These are phyloP conservation scores for Stenodera caucasica DNA, from an alignment of 2,888 invertebrate genomes.

Conservation along the genomic window DNA sequence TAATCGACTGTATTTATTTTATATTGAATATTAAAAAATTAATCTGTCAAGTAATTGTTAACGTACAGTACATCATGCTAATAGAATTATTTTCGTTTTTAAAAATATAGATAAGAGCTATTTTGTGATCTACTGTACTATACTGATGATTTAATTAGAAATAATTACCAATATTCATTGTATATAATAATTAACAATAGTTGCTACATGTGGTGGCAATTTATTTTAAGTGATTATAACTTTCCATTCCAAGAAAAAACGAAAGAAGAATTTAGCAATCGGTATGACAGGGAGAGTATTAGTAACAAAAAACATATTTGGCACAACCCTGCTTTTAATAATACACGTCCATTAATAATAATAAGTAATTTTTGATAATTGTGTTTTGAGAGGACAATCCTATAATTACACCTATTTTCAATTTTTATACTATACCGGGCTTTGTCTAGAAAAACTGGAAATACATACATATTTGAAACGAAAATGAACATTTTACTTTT, in stretches of 20 bases:
- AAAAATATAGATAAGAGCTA: slow-evolving; percentile 20
- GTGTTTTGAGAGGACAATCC: slow-evolving; percentile 39
- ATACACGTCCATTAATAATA: slow-evolving; percentile 42
- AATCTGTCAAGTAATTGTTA: slow-evolving; percentile 3
- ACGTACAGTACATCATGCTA: slow-evolving; percentile 13
- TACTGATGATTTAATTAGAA: not conserved
- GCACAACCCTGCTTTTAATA: slow-evolving; percentile 42
- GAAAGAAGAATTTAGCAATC: slow-evolving; percentile 5
- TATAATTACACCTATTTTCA: slow-evolving; percentile 43
- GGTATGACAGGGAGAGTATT: slow-evolving; percentile 21
- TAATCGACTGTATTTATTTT: slow-evolving; percentile 22
- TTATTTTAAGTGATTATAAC: slow-evolving; percentile 7
- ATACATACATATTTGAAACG: slow-evolving; percentile 22
- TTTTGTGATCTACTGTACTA: not conserved
- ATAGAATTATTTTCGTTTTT: slow-evolving; percentile 12
- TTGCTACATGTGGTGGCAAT: not conserved
- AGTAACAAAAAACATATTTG: slow-evolving; percentile 27
- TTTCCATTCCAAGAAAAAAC: slow-evolving; percentile 23
- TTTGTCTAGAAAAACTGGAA: slow-evolving; percentile 44
- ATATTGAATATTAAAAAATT: slow-evolving; percentile 11
- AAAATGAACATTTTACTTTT: too few species aligned
- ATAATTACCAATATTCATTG: slow-evolving; percentile 4
- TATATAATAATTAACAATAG: not conserved
- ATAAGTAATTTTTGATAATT: slow-evolving; percentile 39
- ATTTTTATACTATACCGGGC: slow-evolving; percentile 49